Evolutionary conservation across 2,888 invertebrate genomes (phyloP), one percentile per base, ranked within the genome.

Genomic region (Molorchus minor): DNA sequence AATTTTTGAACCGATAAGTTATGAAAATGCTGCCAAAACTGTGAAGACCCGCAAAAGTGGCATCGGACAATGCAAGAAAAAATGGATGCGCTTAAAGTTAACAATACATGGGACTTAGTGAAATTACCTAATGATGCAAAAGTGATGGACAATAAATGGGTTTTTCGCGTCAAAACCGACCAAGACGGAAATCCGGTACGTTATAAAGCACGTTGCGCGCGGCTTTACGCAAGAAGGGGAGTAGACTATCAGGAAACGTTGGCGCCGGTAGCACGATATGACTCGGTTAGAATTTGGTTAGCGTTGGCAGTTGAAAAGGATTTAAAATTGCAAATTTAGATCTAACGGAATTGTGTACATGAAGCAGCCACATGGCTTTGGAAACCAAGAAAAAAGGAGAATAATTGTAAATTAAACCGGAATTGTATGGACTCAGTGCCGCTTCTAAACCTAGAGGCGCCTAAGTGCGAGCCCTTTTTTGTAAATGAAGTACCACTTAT

Each of bases 141-240:
- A 44, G 66, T 58, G 1, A 65, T 73, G 29, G 60, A 58, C 33
- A 62, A 56, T 55, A 71, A 68, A 49, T 74, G 71, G 74, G 73
- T 73, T 17, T 70, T 54, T 56, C 49, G 53, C 25, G 38, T 71
- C 5, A 75, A 74, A 61, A 61, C 41, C 5, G 67, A 71, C 49
- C 56, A 68, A 29, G 68, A 75, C 58, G 73, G 71, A 8, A 64
- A 56, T 44, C 47, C 66, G n/a, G 65, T 68, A 15, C 43, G 51
- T 19, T 58, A 10, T 16, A 47, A 55, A 29, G 73, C 71, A 5
- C 53, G 74, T 55, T n/a, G n/a, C n/a, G n/a, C n/a, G n/a, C n/a
- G n/a, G n/a, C 45, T 75, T 1, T 72, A 75, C 19, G 58, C 58
- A 1, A 71, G 71, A 55, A 12, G 5, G 25, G 52, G 41, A 29